Conservation (phyloP, 2,113 vertebrate genomes). For the Lota lota region DNA sequence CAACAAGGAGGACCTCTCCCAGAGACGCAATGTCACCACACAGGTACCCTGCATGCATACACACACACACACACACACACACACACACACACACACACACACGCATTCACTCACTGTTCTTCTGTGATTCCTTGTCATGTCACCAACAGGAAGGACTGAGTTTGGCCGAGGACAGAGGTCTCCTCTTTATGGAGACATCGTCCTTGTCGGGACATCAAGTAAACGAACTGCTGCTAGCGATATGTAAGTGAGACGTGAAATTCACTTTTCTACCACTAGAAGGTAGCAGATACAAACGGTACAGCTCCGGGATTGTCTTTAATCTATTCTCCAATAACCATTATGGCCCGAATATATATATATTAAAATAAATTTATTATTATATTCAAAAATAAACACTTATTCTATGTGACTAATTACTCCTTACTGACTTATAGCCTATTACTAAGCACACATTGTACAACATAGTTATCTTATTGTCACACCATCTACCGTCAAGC, state of each 20-base stretch:
- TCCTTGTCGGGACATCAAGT: conserved; percentile 71
- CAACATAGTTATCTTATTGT: no score
- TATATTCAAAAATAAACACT: neutral
- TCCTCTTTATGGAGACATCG: conserved; percentile 77
- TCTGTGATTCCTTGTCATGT: no score
- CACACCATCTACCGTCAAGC: no score
- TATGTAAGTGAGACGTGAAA: conserved; percentile 66
- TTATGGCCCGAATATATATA: neutral
- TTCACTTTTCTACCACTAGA: conserved; percentile 21
- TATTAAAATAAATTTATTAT: neutral
- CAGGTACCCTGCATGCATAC: conserved; percentile 60
- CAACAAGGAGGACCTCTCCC: conserved; percentile 76
- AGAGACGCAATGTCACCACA: conserved; percentile 57
- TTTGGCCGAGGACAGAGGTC: conserved; percentile 60
- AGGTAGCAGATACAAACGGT: conserved; percentile 36
- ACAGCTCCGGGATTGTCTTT: neutral
- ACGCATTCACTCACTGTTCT: no score
- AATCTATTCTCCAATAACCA: no score
- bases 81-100: neutral
- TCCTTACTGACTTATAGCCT: no score
- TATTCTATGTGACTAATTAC: no score
- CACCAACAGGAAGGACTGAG: conserved; percentile 69
- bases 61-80: conserved; percentile 6
- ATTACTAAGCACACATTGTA: no score
- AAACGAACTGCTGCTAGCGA: conserved; percentile 45